phyloP scores from a whole-genome alignment of 2,113 vertebrate species.

The Cyanoliseus patagonus region DNA sequence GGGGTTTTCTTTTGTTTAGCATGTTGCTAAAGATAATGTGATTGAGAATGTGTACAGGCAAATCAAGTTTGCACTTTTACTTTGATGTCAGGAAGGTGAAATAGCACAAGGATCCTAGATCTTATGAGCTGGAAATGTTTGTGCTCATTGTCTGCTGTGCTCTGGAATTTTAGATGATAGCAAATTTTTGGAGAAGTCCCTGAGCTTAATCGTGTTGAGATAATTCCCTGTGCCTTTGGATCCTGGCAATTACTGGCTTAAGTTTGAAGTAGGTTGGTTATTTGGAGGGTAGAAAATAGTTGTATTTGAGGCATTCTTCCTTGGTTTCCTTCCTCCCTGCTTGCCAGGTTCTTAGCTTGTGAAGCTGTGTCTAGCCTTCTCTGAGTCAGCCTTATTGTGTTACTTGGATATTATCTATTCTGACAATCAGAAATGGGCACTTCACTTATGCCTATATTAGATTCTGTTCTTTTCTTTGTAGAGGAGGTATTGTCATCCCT shows the following conservation, averaged over 20 bases:
- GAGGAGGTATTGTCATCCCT: not conserved
- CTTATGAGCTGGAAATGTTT: not conserved
- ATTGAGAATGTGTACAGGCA: not conserved
- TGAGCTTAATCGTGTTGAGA: not conserved
- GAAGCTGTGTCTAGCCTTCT: not conserved
- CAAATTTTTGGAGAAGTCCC: not conserved
- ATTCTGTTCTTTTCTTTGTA: not conserved
- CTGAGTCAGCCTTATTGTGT: not conserved
- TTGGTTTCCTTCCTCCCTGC: constrained; percentile 1
- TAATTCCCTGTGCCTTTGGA: not conserved
- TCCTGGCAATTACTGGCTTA: not conserved
- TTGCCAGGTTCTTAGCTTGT: not conserved
- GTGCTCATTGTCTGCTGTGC: not conserved
- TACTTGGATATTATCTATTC: not conserved
- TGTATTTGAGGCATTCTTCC: not conserved
- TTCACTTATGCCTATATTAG: not conserved
- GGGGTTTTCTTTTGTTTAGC: not conserved
- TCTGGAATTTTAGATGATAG: not conserved
- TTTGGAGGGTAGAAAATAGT: not conserved
- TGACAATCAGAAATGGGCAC: not conserved
- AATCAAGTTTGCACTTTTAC: accelerated
- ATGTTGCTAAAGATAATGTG: not conserved
- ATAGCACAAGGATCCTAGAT: not conserved
- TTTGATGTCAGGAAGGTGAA: not conserved
- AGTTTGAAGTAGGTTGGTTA: not conserved